phyloP scores from a whole-genome alignment of 1,140 invertebrate species.

The Bombyx mori region ASM3026992v2 NC_085120.1:11424001-11424500 shows the following conservation, averaged over 20 bases:
- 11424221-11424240: background rate
- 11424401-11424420: no score
- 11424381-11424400: no score
- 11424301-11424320: background rate
- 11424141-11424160: slow-evolving; percentile 3
- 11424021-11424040: slow-evolving; percentile 41
- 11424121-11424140: background rate
- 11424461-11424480: no score
- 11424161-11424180: slow-evolving; percentile 7
- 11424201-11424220: background rate
- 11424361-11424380: no score
- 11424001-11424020: slow-evolving; percentile 61
- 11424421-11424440: no score
- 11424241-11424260: background rate
- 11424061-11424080: slow-evolving; percentile 4
- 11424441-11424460: no score
- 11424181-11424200: slow-evolving; percentile 2
- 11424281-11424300: background rate
- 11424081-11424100: slow-evolving; percentile 6
- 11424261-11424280: background rate
- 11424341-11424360: no score
- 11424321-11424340: no score
- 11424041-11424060: slow-evolving; percentile 8
- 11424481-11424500: no score
- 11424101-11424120: slow-evolving; percentile 6